Conservation (phyloP, 2,113 vertebrate genomes). For the Rousettus leschenaultii region DNA sequence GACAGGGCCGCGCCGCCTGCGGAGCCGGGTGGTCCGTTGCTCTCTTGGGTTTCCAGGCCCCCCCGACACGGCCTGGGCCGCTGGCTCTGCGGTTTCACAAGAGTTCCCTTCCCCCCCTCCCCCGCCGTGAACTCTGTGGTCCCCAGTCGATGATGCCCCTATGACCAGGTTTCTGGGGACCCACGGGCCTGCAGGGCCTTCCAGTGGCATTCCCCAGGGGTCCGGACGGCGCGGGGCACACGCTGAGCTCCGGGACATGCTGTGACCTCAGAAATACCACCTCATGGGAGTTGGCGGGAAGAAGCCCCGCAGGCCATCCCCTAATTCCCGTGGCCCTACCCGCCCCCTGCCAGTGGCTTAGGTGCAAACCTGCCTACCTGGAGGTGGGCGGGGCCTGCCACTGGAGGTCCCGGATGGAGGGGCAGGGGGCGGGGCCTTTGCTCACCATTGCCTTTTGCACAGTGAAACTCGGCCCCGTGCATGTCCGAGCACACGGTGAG, state of each 20-base stretch:
- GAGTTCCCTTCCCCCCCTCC: neutral
- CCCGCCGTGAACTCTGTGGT: neutral
- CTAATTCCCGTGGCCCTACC: neutral
- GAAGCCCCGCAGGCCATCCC: neutral
- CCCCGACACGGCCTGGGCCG: neutral
- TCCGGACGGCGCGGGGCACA: too few relatives aligned
- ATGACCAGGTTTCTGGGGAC: neutral
- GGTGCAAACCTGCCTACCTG: too few relatives aligned
- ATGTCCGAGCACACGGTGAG: too few relatives aligned
- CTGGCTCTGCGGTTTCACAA: neutral
- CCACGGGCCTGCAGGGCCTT: rapidly evolving
- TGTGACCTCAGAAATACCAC: neutral
- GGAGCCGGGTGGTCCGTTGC: too few relatives aligned
- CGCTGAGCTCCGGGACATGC: neutral
- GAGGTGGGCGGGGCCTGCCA: too few relatives aligned
- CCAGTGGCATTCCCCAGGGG: neutral
- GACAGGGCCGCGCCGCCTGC: too few relatives aligned
- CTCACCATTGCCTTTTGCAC: too few relatives aligned
- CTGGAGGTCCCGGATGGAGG: too few relatives aligned
- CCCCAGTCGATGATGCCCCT: neutral
- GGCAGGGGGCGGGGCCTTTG: too few relatives aligned
- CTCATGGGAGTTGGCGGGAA: neutral
- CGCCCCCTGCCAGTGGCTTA: too few relatives aligned
- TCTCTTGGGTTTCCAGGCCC: too few relatives aligned
- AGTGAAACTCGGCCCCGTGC: too few relatives aligned